These are phyloP conservation scores for Oxycera nigricornis DNA, from an alignment of 2,888 invertebrate species.

Conservation along the genomic window DNA sequence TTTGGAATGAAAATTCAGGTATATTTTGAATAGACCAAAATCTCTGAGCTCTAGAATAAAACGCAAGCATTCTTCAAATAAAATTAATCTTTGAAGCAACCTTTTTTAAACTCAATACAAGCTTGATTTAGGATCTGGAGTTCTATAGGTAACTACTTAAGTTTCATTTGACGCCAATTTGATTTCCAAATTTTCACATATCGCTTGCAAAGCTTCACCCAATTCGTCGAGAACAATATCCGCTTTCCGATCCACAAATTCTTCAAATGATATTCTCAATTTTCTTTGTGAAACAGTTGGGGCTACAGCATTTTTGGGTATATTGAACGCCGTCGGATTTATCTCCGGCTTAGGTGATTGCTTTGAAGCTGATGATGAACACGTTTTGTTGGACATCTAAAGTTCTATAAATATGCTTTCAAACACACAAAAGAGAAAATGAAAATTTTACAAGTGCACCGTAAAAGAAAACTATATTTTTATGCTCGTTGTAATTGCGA, in stretches of 20 bases:
- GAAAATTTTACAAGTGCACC: background rate
- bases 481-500: no score
- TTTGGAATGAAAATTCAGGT: no score
- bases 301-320: background rate
- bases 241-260: background rate
- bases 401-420: background rate
- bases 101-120: no score
- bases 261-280: constrained; percentile 1
- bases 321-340: background rate
- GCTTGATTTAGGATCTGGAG: no score
- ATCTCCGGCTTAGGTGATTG: background rate
- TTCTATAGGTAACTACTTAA: background rate
- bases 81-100: no score
- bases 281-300: no score
- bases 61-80: no score
- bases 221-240: constrained; percentile 12
- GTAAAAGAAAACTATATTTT: no score
- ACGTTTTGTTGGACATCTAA: background rate
- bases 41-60: no score
- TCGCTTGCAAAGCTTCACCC: background rate
- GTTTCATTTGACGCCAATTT: background rate
- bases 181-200: constrained; percentile 14
- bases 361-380: background rate
- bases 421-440: background rate
- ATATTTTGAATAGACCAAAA: no score